Conservation (phyloP, 37 sponge, comb jelly and placozoan species). For the Ephydatia muelleri region DNA sequence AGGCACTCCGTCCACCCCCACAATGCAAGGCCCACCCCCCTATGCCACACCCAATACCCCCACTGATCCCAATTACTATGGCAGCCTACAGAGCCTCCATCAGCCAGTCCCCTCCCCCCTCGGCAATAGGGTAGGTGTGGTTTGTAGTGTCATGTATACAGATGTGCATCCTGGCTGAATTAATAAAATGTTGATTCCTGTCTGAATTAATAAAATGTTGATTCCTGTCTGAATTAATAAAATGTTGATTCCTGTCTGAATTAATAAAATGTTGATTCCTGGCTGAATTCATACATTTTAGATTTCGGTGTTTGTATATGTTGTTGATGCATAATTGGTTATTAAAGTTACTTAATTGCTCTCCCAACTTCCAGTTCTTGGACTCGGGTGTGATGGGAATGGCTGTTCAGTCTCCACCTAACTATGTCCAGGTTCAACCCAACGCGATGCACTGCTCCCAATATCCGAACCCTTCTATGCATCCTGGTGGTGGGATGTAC, state of each 20-base stretch:
- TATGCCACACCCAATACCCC: slow-evolving; percentile 39
- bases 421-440: not conserved
- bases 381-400: not conserved
- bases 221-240: not conserved
- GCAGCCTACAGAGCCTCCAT: slow-evolving; percentile 28
- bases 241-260: not conserved
- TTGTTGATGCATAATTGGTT: too few relatives aligned
- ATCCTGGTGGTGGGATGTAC: not conserved
- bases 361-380: not conserved
- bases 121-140: slow-evolving; percentile 3
- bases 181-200: not conserved
- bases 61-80: slow-evolving; percentile 43
- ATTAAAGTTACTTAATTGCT: not conserved
- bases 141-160: too few relatives aligned
- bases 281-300: not conserved
- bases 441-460: not conserved
- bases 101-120: slow-evolving; percentile 14
- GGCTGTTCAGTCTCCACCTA: slow-evolving; percentile 1
- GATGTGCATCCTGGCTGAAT: not conserved
- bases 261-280: not conserved
- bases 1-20: slow-evolving; percentile 38
- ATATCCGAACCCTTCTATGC: not conserved
- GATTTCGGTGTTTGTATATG: too few relatives aligned
- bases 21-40: slow-evolving; percentile 45
- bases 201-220: not conserved